Evolutionary conservation across 2,797 vertebrate species (phyloP), one percentile per base, ranked within the genome.

Genomic region (Garrulus glandarius): DNA sequence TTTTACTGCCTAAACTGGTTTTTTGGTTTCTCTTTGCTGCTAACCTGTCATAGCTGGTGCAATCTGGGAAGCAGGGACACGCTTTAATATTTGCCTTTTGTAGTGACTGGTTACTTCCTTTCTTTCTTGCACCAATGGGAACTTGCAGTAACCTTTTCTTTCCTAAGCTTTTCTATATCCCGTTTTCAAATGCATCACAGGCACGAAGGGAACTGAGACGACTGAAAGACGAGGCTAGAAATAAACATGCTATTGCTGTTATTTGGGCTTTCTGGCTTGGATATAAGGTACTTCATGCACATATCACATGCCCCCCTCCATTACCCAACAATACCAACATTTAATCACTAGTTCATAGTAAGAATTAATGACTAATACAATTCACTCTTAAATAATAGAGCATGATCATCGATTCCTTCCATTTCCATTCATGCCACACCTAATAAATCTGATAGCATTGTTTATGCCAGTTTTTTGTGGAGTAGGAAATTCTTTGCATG

Each of bases 191-290:
- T 98, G 95, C 98, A 98, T 97, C 97, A 97, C 98, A 99, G 99
- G 99, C 99, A 95, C 99, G 99, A 98, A 98, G 97, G 99, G 99
- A 99, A 98, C 98, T 99, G 98, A 99, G 98, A 96, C 98, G 97
- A 94, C 99, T 99, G 98, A 99, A 99, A 99, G 98, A 99, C 98
- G 99, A 99, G 98, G 99, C 97, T 98, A 99, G 98, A 98, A 98
- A 98, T 99, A 99, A 98, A 98, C 98, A 98, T 92, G 99, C 99
- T 93, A 99, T 99, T 99, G 99, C 99, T 98, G 98, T 99, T 98
- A 99, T 99, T 98, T 99, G 99, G 99, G 99, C 99, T 97, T 99
- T 98, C 99, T 99, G 99, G 99, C 99, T 99, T 98, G 99, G 99
- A 99, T 99, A 98, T 84, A 99, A 99, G 99, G 99, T 99, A 99